These are phyloP conservation scores for Agriopis leucophaearia DNA, from an alignment of 2,888 invertebrate species.

Conservation along the genomic window DNA sequence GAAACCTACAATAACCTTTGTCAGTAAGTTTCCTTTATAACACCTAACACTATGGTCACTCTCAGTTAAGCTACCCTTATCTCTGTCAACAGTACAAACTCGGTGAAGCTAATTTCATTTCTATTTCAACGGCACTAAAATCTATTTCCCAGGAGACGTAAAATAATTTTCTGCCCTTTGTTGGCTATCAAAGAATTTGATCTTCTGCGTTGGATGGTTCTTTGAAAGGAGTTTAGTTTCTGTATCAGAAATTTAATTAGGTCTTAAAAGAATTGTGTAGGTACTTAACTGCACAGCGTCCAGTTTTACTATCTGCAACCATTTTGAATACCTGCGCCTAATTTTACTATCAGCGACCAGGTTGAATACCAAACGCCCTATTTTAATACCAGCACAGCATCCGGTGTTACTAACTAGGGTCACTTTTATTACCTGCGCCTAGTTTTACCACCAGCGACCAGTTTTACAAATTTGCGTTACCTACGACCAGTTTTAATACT, in stretches of 20 bases:
- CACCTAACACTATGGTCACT: slow-evolving; percentile 10
- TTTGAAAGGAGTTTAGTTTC: slow-evolving; percentile 37
- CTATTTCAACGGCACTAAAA: slow-evolving; percentile 48
- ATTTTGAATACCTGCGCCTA: no score
- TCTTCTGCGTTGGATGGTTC: slow-evolving; percentile 54
- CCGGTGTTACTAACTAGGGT: no score
- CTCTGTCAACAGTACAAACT: slow-evolving; percentile 44
- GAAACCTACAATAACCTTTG: background rate
- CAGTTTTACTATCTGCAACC: no score
- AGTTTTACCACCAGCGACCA: no score
- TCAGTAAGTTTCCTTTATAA: background rate
- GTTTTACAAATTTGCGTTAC: no score
- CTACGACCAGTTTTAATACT: no score
- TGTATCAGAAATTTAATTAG: slow-evolving; percentile 12
- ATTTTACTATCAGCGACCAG: no score
- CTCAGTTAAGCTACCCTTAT: slow-evolving; percentile 42
- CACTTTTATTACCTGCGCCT: no score
- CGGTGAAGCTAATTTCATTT: slow-evolving; percentile 49
- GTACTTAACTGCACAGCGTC: no score
- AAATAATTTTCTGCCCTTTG: slow-evolving; percentile 59
- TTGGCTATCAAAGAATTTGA: slow-evolving; percentile 62
- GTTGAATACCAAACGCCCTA: no score
- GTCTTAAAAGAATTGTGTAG: background rate
- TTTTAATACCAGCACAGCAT: no score
- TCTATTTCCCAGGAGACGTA: slow-evolving; percentile 45